These are phyloP conservation scores for Lucilia cuprina DNA, from an alignment of 1,140 invertebrate species.

Conservation along the genomic window DNA sequence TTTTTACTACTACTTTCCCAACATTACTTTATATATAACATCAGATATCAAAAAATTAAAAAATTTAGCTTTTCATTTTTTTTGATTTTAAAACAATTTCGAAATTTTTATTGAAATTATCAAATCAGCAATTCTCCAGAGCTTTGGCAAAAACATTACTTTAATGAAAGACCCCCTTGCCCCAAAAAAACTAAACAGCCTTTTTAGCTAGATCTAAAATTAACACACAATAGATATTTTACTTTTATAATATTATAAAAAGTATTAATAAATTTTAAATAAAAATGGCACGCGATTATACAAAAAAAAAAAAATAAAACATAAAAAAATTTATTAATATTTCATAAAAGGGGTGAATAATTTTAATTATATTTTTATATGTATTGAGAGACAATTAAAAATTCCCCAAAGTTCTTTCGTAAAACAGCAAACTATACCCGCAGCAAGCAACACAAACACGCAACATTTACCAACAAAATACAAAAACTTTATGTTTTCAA, in stretches of 20 bases:
- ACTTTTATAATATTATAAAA: neutral
- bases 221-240: neutral
- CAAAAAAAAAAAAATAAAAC: neutral
- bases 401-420: neutral
- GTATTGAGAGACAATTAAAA: neutral
- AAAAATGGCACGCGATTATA: neutral
- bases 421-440: too few relatives aligned
- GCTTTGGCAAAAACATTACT: too few relatives aligned
- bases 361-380: neutral
- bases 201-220: neutral
- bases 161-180: too few relatives aligned
- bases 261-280: neutral
- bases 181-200: too few relatives aligned
- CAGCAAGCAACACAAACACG: neutral
- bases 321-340: neutral
- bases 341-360: neutral
- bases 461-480: neutral
- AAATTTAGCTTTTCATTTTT: too few relatives aligned
- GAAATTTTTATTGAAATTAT: too few relatives aligned
- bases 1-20: too few relatives aligned
- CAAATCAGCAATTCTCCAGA: too few relatives aligned
- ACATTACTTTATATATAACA: too few relatives aligned
- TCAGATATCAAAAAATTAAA: too few relatives aligned
- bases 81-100: too few relatives aligned
- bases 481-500: neutral